Evolutionary conservation across 2,113 vertebrate genomes (phyloP), one percentile per base, ranked within the genome.

Genomic region (Hemiprocne comata): DNA sequence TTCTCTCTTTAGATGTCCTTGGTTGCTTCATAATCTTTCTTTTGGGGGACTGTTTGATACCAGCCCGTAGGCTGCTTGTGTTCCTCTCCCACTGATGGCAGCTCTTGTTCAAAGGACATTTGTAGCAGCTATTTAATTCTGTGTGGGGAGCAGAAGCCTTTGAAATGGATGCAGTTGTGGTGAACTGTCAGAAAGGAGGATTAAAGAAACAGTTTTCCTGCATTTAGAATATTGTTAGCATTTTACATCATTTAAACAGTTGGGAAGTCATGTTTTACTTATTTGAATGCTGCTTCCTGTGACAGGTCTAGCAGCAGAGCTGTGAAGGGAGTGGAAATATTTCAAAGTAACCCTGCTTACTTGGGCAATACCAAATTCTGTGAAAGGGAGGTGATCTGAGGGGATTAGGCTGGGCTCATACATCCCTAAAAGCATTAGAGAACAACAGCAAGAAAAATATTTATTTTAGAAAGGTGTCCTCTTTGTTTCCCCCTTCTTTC

Each of bases 1-100:
- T 95, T 96, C 83, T 92, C 53, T 78, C 44, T 96, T 92, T 82
- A 96, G 70, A 93, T 93, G 92, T 94, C 92, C 83, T 95, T 95
- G 69, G 64, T 86, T 95, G 38, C 72, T 96, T 96, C 62, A 46
- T 90, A 77, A 72, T 94, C 73, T 86, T 85, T 95, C 65, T 94
- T 94, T 78, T 72, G 42, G 73, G 82, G 40, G 40, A 84, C 61
- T 74, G 60, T 96, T 93, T 96, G 92, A 96, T 95, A 74, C 26
- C 19, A 90, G 44, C 85, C 95, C 76, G 88, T 53, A 57, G 90
- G 93, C 95, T 95, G 76, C 75, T 77, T 95, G 86, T 90, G 90
- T 94, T 97, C 92, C 70, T 85, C 10, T 96, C 57, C 90, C 66
- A 79, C 83, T 92, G 83, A 81, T 79, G 76, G 61, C 50, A 85